Evolutionary conservation across 2,797 vertebrate genomes (phyloP).

Genomic region (Aldrovandia affinis): DNA sequence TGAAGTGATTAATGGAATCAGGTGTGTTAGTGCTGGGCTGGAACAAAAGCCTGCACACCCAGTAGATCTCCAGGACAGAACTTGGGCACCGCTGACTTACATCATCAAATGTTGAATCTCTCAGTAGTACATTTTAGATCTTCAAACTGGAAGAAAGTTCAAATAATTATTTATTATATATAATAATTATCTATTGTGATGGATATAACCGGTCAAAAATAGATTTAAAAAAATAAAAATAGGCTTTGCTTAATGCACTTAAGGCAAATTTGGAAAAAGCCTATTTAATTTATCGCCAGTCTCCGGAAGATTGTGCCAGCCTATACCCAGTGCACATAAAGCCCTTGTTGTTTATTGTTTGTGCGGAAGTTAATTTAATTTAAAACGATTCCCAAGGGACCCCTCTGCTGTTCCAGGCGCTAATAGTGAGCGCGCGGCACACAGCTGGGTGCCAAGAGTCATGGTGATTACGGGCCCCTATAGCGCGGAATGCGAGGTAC

Average conservation of each 20-base stretch:
- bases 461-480: neutral
- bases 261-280: neutral
- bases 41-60: too few species aligned
- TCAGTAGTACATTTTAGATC: neutral
- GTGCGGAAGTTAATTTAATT: slow-evolving; percentile 58
- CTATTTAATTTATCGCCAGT: neutral
- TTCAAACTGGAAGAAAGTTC: neutral
- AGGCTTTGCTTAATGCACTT: too few species aligned
- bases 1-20: too few species aligned
- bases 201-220: too few species aligned
- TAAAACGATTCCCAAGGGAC: slow-evolving; percentile 67
- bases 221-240: too few species aligned
- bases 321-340: neutral
- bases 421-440: slow-evolving; percentile 56
- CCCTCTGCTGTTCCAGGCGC: slow-evolving; percentile 60
- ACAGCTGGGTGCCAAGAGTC: neutral
- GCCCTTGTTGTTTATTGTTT: neutral
- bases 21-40: too few species aligned
- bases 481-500: neutral
- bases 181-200: too few species aligned
- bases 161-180: too few species aligned
- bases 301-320: neutral
- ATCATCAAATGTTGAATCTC: neutral
- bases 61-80: too few species aligned
- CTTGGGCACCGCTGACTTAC: too few species aligned